These are phyloP conservation scores for Labrus mixtus DNA, from an alignment of 2,113 vertebrate species.

Conservation along the genomic window DNA sequence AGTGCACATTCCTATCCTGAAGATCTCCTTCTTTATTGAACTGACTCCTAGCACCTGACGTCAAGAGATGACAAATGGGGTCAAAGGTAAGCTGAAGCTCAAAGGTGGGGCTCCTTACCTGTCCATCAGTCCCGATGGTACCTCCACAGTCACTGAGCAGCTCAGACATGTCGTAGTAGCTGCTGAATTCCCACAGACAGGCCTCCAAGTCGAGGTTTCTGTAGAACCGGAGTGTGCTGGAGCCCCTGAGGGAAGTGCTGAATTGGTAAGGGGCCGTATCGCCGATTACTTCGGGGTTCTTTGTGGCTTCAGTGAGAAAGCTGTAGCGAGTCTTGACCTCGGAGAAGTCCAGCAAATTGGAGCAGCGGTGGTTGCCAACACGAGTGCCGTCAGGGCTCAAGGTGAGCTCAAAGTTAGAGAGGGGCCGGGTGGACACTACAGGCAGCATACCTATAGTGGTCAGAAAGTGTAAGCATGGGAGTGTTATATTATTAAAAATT, in stretches of 20 bases:
- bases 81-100: slow-evolving; percentile 49
- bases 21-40: slow-evolving; percentile 13
- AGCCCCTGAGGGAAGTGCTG: slow-evolving; percentile 85
- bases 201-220: slow-evolving; percentile 94
- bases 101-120: slow-evolving; percentile 81
- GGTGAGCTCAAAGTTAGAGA: slow-evolving; percentile 95
- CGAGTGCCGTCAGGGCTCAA: slow-evolving; percentile 94
- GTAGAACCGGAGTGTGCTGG: slow-evolving; percentile 90
- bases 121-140: slow-evolving; percentile 90
- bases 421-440: slow-evolving; percentile 90
- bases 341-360: slow-evolving; percentile 91
- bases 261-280: slow-evolving; percentile 92
- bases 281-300: slow-evolving; percentile 86
- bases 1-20: slow-evolving; percentile 42
- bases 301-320: slow-evolving; percentile 89
- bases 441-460: slow-evolving; percentile 90
- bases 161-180: slow-evolving; percentile 97
- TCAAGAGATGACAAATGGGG: slow-evolving; percentile 47
- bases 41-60: slow-evolving; percentile 5
- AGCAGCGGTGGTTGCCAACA: slow-evolving; percentile 94
- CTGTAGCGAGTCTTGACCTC: slow-evolving; percentile 92
- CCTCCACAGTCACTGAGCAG: slow-evolving; percentile 89
- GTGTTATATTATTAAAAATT: slow-evolving; percentile 10
- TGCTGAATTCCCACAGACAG: slow-evolving; percentile 94
- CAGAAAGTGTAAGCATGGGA: background rate